A percentile compares a stretch with the other conserved stretches of the same genome.
Conservation (phyloP, 2,797 vertebrate genomes). For the Microtus obscurus region DNA sequence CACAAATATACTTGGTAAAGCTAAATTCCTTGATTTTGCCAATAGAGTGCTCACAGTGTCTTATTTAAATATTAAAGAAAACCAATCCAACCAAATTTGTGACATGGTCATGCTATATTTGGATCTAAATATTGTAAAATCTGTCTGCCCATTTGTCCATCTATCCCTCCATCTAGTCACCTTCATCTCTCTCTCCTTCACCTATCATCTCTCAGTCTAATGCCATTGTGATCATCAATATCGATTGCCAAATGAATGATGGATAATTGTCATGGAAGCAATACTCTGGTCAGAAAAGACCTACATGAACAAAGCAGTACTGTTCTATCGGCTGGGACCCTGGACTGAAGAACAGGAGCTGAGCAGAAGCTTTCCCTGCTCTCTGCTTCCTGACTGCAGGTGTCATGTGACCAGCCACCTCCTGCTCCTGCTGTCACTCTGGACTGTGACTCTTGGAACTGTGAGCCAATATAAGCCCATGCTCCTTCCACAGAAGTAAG, state of each 20-base stretch:
- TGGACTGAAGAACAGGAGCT: not conserved
- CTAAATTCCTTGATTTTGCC: slow-evolving; percentile 32
- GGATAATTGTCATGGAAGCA: not conserved
- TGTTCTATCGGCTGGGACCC: not conserved
- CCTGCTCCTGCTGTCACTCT: not conserved
- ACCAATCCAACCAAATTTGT: slow-evolving; percentile 39
- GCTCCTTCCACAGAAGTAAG: not conserved
- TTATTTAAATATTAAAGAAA: slow-evolving; percentile 64
- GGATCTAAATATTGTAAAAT: not conserved
- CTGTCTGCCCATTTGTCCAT: too few species aligned
- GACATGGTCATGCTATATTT: not conserved
- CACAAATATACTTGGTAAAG: not conserved
- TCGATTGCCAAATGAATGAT: not conserved
- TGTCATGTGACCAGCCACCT: not conserved
- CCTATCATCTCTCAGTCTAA: not conserved
- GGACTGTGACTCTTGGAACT: not conserved
- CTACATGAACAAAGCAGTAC: not conserved
- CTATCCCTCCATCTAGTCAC: not conserved
- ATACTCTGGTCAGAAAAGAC: too few species aligned
- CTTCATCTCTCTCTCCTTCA: not conserved
- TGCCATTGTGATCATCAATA: not conserved
- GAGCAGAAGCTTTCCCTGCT: not conserved
- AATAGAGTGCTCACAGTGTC: not conserved
- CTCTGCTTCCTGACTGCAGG: not conserved
- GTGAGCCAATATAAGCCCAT: not conserved